Base-by-base conservation (phyloP, 1,140 invertebrate genomes). In the Drosophila erecta region DNA sequence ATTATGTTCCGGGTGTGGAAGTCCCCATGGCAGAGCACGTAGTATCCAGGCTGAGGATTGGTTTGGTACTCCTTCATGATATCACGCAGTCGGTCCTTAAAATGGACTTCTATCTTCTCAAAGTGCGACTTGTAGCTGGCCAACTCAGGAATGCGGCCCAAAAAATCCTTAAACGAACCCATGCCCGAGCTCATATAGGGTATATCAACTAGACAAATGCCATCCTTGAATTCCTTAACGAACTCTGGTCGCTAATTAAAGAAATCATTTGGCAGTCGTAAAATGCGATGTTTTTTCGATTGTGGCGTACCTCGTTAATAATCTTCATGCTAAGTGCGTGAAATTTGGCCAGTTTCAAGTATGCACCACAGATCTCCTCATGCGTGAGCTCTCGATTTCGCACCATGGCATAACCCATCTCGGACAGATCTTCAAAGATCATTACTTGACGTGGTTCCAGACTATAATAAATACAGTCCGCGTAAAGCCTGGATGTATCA, bases 1-100 rank as follows among this genome's bases (percentile, higher is more conserved):
- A 90, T 78, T 76, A 87, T 65, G 12, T 90, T 90, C 1, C 74
- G 59, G 1, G 46, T 11, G 49, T 90, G 87, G 46, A 51, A 90
- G 30, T 90, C 87, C 0, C 87, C 87, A 53, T 90, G 87, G 10
- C 64, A 66, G 0, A 90, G 53, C 1, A 87, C 66, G 40, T 90
- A 87, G 24, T 67, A 76, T 0, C 54, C 61, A 0, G 38, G 2
- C 27, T 74, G 64, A 4, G 33, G 67, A 37, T 75, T 56, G 4
- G 12, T 12, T 1, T 74, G 74, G 46, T 76, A 84, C 53, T 87
- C 87, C 11, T 50, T 35, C 47, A 67, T 38, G 3, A 27, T 7
- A 3, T 60, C 49, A 0, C 3, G 30, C 7, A 70, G 12, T 8
- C 20, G 15, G 3, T 71, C 14, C 8, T 69, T 20, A 7, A 44